Evolutionary conservation across 37 sponge, comb jelly and placozoan genomes (phyloP).

Genomic region (Cladorhizidae sp.): DNA sequence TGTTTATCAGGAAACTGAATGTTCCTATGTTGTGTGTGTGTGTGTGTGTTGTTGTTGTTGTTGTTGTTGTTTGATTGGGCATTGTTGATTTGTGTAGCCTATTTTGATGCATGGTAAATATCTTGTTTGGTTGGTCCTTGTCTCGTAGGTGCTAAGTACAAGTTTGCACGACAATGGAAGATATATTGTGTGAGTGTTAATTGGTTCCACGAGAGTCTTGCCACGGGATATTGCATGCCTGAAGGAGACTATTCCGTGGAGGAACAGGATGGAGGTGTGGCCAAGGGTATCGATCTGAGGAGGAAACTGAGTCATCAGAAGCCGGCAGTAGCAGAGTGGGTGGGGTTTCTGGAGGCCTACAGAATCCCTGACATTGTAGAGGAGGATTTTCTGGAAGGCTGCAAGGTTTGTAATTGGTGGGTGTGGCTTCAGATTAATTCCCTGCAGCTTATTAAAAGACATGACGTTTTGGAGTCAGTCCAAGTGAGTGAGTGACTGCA

Average conservation of each 20-base stretch:
- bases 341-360: slow-evolving; percentile 23
- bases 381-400: slow-evolving; percentile 47
- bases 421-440: neutral
- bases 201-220: slow-evolving; percentile 80
- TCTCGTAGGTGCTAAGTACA: slow-evolving; percentile 71
- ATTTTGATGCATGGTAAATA: neutral
- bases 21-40: no score
- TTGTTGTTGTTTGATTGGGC: no score
- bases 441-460: no score
- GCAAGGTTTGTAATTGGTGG: slow-evolving; percentile 46
- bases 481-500: no score
- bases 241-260: slow-evolving; percentile 60
- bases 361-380: slow-evolving; percentile 12
- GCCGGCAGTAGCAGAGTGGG: slow-evolving; percentile 32
- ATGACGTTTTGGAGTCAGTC: no score
- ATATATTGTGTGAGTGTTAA: slow-evolving; percentile 54
- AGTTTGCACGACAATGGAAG: slow-evolving; percentile 76
- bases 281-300: neutral
- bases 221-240: slow-evolving; percentile 55
- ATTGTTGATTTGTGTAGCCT: neutral
- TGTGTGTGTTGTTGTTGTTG: no score
- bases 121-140: neutral
- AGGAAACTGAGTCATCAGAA: neutral
- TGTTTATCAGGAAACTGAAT: no score
- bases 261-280: neutral